Percentiles rank a stretch among this genome's conserved stretches.
phyloP scores from a whole-genome alignment of 2,797 vertebrate genomes.

The Hypotaenidia philippensis region DNA sequence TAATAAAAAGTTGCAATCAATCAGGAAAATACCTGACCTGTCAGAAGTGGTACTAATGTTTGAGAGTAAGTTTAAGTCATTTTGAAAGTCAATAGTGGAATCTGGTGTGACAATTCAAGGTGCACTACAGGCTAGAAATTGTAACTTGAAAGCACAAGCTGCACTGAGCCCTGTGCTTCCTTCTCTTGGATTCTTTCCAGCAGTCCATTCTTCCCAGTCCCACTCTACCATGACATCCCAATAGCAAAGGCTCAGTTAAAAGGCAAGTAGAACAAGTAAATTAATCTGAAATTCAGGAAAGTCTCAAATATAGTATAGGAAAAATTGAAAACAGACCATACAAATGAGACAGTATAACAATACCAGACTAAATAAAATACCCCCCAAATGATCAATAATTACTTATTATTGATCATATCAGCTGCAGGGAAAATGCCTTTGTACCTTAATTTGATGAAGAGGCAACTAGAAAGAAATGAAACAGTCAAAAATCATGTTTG shows the following conservation, averaged over 20 bases:
- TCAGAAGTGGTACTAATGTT: not conserved
- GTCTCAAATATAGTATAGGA: not conserved
- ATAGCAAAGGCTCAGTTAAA: not conserved
- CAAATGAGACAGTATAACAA: not conserved
- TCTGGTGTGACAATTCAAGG: not conserved
- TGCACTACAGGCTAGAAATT: not conserved
- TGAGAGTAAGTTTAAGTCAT: not conserved
- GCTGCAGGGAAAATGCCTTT: not conserved
- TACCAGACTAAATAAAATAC: not conserved
- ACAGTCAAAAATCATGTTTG: not conserved
- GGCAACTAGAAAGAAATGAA: conserved; percentile 1
- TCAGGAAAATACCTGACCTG: not conserved
- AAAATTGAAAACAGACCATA: not conserved
- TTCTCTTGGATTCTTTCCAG: not conserved
- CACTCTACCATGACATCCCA: not conserved
- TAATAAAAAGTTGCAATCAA: not conserved
- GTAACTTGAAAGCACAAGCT: not conserved
- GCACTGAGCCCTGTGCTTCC: fast-evolving
- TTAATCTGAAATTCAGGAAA: not conserved
- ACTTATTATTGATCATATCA: not conserved
- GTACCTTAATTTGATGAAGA: not conserved
- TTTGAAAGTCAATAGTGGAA: not conserved
- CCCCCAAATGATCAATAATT: not conserved
- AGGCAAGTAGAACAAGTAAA: not conserved
- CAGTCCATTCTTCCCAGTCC: not conserved